Base-by-base conservation (phyloP, 2,888 invertebrate genomes). In the Phortica okadai region DNA sequence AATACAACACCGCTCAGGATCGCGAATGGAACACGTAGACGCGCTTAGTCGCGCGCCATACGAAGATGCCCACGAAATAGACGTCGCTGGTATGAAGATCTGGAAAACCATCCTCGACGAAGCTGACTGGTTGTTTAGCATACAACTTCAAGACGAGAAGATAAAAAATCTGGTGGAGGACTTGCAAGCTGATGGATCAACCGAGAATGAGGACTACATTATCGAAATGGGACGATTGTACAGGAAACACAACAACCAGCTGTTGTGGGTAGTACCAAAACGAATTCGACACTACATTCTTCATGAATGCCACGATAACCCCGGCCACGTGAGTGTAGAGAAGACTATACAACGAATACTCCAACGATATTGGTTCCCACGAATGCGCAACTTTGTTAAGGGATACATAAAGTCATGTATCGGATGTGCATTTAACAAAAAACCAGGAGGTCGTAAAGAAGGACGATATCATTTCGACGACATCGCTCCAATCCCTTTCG, bases 171-270 rank as follows among this genome's bases (percentile, higher is more conserved):
- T n/a, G n/a, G n/a, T 54, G n/a, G 54, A 54, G 54, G n/a, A 54
- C n/a, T 6, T 54, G 54, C 54, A 54, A 54, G 7, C 54, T 2
- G 54, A 54, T 5, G 54, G 54, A 14, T 54, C 54, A 54, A 54
- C 54, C 54, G 54, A 54, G 54, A 54, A 54, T 54, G 54, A 54
- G 11, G 54, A 54, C 0, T 54, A 54, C 54, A 54, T 54, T n/a
- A 54, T 5, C 54, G 78, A 76, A 6, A 45, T 58, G 14, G 74
- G 44, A 14, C 77, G 75, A 21, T 11, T 75, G 1, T 79, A 56
- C 45, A 42, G 74, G 21, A 6, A 74, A 74, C 25, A 58, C 58
- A 73, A 16, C 16, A 16, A 59, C 16, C 11, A 59, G 59, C 59
- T 16, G 8, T 16, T 59, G 8, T 21, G 59, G 59, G n/a, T 59